These are phyloP conservation scores for Macrotus californicus DNA, from an alignment of 2,113 vertebrate genomes.

Conservation along the genomic window DNA sequence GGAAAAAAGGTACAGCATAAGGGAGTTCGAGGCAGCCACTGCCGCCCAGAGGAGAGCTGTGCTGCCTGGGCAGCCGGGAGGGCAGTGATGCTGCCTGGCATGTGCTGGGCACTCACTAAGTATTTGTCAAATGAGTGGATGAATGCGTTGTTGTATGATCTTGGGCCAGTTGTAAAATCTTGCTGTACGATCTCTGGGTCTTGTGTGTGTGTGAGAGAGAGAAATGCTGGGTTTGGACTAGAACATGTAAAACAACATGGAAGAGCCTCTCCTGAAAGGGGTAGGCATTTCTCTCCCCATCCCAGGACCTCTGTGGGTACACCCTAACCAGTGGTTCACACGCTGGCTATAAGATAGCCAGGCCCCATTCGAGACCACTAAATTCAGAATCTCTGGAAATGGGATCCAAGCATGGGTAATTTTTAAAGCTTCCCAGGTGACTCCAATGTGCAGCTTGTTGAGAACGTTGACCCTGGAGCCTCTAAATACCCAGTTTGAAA, in stretches of 20 bases:
- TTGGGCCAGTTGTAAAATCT: neutral
- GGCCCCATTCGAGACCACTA: neutral
- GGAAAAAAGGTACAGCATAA: neutral
- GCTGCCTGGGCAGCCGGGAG: neutral
- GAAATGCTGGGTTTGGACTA: neutral
- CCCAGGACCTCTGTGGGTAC: neutral
- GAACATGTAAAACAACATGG: neutral
- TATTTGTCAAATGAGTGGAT: neutral
- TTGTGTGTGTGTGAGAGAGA: too few relatives aligned
- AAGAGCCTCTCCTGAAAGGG: neutral
- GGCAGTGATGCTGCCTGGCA: neutral
- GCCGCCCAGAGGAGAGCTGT: neutral
- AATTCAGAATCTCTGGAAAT: neutral
- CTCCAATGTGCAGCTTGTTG: neutral
- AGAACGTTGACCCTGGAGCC: neutral
- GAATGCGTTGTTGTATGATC: neutral
- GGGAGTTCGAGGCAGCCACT: neutral
- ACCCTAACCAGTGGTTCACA: neutral
- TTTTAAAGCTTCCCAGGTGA: neutral
- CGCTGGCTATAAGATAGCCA: neutral
- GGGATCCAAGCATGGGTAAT: neutral
- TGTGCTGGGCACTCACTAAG: neutral
- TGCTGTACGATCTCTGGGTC: neutral
- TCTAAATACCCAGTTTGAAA: neutral
- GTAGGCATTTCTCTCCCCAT: neutral